Percentiles rank a stretch among this genome's conserved stretches.
Conservation (phyloP, 2,888 invertebrate species). For the Alloplasta piceator region DNA sequence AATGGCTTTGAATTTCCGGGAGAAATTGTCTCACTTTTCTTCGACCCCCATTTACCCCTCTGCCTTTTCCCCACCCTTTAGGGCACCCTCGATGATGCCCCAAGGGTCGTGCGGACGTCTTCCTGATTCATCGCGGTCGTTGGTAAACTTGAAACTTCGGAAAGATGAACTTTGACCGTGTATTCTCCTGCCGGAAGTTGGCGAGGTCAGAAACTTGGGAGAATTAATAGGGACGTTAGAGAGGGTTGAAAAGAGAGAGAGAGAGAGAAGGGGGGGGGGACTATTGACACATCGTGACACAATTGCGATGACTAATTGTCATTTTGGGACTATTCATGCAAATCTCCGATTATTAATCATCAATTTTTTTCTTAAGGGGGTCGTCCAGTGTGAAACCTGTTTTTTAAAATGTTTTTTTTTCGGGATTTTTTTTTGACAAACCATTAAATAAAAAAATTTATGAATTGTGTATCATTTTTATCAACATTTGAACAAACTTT, state of each 20-base stretch:
- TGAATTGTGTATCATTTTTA: too few relatives aligned
- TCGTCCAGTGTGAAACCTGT: too few relatives aligned
- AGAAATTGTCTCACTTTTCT: conserved; percentile 44
- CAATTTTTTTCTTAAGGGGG: too few relatives aligned
- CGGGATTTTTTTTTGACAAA: too few relatives aligned
- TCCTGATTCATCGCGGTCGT: conserved; percentile 59
- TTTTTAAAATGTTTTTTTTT: too few relatives aligned
- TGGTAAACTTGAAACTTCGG: conserved; percentile 60
- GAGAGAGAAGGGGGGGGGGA: conserved; percentile 31
- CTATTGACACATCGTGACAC: conserved; percentile 26
- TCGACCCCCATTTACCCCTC: background rate
- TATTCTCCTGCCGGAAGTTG: conserved; percentile 50
- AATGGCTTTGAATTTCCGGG: conserved; percentile 55
- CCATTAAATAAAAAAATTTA: too few relatives aligned
- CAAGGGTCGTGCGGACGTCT: conserved; percentile 5
- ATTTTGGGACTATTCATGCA: conserved; percentile 23
- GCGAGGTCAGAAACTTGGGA: conserved; percentile 40
- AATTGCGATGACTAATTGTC: conserved; percentile 50
- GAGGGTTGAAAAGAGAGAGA: conserved; percentile 32
- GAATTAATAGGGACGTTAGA: conserved; percentile 48
- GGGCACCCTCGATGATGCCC: background rate
- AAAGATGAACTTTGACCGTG: conserved; percentile 58
- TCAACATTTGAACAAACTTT: too few relatives aligned
- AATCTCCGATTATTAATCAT: background rate
- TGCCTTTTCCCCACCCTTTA: conserved; percentile 1